These are phyloP conservation scores for Zoanthus gigantus DNA, from an alignment of 92 coral and sea anemone species.

Conservation along the genomic window DNA sequence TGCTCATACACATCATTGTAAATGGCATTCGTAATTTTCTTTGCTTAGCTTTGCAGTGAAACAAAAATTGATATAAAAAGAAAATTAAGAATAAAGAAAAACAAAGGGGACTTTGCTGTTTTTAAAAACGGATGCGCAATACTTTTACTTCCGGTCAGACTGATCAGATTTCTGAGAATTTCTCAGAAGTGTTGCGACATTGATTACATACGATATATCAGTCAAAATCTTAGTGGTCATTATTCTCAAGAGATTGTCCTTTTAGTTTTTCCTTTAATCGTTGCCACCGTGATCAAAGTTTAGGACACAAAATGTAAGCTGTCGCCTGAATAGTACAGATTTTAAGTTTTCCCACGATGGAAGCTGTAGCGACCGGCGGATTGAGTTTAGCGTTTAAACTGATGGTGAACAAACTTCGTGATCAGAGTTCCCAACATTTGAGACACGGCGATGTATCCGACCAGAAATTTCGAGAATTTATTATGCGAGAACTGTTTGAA, in stretches of 20 bases:
- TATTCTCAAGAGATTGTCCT: no score
- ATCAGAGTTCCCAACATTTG: constrained; percentile 54
- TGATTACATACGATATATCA: neutral
- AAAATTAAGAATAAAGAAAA: no score
- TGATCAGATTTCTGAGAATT: constrained; percentile 6
- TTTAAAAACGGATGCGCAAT: no score
- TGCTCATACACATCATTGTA: no score
- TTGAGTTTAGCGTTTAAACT: constrained; percentile 65
- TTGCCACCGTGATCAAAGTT: neutral
- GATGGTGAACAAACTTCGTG: constrained; percentile 68
- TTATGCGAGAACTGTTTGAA: constrained; percentile 69
- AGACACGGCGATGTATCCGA: constrained; percentile 74
- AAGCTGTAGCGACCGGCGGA: constrained; percentile 62
- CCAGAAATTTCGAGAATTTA: constrained; percentile 69
- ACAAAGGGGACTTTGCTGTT: no score
- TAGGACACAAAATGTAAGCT: neutral
- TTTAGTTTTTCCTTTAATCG: no score
- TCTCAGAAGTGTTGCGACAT: constrained; percentile 36
- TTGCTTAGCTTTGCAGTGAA: no score
- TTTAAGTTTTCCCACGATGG: constrained; percentile 40
- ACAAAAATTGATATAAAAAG: no score
- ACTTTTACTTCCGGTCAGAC: neutral
- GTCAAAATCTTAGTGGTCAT: no score
- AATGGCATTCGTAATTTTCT: no score
- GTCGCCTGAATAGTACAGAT: neutral